A percentile compares a stretch with the other conserved stretches of the same genome.
Evolutionary conservation across 2,888 invertebrate species (phyloP).

Genomic region (Camptogramma bilineatum): DNA sequence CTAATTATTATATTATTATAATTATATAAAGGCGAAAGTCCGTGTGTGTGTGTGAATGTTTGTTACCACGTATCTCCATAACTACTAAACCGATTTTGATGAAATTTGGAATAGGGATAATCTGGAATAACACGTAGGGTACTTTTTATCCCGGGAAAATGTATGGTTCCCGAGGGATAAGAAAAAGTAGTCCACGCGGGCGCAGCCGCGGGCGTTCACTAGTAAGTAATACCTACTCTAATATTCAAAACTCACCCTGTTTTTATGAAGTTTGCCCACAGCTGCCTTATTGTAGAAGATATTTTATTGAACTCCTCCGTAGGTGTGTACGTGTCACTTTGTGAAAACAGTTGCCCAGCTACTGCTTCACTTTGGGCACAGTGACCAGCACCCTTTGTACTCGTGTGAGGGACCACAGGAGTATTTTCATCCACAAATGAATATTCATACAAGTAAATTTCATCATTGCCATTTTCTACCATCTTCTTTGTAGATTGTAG

Average conservation of each 20-base stretch:
- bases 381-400: constrained; percentile 52
- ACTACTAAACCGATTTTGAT: too few species aligned
- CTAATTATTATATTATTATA: too few species aligned
- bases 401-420: constrained; percentile 43
- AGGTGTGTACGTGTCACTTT: constrained; percentile 24
- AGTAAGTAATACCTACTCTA: too few species aligned
- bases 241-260: constrained; percentile 57
- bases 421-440: constrained; percentile 50
- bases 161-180: too few species aligned
- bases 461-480: constrained; percentile 48
- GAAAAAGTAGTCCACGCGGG: too few species aligned
- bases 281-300: constrained; percentile 45
- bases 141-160: too few species aligned
- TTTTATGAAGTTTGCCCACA: constrained; percentile 60
- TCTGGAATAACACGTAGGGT: too few species aligned
- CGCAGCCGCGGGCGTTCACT: too few species aligned
- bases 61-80: too few species aligned
- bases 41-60: too few species aligned
- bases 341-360: constrained; percentile 33
- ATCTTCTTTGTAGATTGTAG: constrained; percentile 49
- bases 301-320: constrained; percentile 44
- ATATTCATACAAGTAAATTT: constrained; percentile 56
- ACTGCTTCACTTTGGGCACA: constrained; percentile 52
- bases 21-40: too few species aligned
- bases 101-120: too few species aligned